Percentiles rank a stretch among this genome's conserved stretches.
phyloP scores from a whole-genome alignment of 2,888 invertebrate species.

The Calameuta filiformis region DNA sequence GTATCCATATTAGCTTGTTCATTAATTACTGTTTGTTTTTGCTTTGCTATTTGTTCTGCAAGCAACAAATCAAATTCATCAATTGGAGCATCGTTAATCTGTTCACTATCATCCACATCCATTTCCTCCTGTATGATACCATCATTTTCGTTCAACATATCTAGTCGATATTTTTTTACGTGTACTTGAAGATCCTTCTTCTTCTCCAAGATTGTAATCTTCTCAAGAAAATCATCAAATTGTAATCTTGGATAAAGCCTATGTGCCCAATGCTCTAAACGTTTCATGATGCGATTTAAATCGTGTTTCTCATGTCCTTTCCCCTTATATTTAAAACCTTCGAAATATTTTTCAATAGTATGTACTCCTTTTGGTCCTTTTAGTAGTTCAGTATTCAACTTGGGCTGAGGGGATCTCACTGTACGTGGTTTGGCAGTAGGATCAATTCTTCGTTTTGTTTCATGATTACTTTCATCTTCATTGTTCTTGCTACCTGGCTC shows the following conservation, averaged over 20 bases:
- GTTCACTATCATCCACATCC: constrained; percentile 62
- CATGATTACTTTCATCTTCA: constrained; percentile 29
- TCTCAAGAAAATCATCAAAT: constrained; percentile 87
- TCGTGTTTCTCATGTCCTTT: constrained; percentile 87
- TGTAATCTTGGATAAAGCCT: constrained; percentile 88
- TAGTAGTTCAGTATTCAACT: constrained; percentile 77
- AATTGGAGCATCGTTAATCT: constrained; percentile 66
- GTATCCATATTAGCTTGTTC: not conserved
- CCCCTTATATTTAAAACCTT: constrained; percentile 84
- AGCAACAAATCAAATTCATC: constrained; percentile 76
- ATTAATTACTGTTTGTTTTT: constrained; percentile 35
- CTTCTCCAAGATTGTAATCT: constrained; percentile 82
- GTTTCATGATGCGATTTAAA: constrained; percentile 81
- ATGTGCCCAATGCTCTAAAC: constrained; percentile 94
- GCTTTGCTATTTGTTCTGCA: constrained; percentile 72
- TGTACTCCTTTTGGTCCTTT: constrained; percentile 84
- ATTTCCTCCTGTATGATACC: constrained; percentile 23
- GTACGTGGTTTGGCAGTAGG: constrained; percentile 68
- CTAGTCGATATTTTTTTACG: constrained; percentile 74
- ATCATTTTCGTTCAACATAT: constrained; percentile 66
- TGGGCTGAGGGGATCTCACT: constrained; percentile 74
- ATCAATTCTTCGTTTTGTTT: constrained; percentile 64
- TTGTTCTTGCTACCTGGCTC: constrained; percentile 11
- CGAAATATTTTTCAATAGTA: constrained; percentile 82
- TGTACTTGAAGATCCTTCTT: constrained; percentile 83